Base-by-base conservation (phyloP, 2,797 vertebrate species). In the Pteropus rufus region DNA sequence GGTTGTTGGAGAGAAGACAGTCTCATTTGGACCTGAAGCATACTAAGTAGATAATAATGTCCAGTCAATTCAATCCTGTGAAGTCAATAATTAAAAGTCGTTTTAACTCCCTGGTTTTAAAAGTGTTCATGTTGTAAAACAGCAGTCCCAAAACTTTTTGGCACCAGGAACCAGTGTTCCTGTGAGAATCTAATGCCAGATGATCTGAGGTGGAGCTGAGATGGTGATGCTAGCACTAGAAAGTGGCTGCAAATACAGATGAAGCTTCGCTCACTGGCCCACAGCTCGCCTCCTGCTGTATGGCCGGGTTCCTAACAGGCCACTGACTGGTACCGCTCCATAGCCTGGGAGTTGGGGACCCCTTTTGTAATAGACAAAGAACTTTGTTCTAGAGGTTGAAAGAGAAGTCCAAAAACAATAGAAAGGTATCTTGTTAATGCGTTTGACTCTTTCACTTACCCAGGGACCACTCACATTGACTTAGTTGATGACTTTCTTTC, bases 301-400 rank as follows among this genome's bases (percentile, higher is more conserved):
- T 49, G 49, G 49, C 49, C 49, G 0, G 46, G 15, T 49, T 49
- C 49, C 49, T 49, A 49, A 49, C 49, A 49, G 49, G 49, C 49
- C 49, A 49, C 49, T 49, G 49, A 49, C 49, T 49, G 49, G 15
- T 49, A 49, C 14, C 49, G 5, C 49, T 49, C 15, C 1, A 4
- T 49, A 49, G 15, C 49, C 49, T 18, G 15, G 49, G 4, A 5
- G 49, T 16, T 49, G 49, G 15, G 16, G 49, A 49, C 4, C 49
- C 49, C 49, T 49, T 49, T 16, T 49, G 49, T 49, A 49, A 49
- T 16, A 49, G 65, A 79, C 31, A 62, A 87, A 94, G 73, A 69
- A 86, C 14, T 76, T 87, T 91, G 60, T 90, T 92, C 36, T 58
- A 44, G 56, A 65, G 19, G 1, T 75, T 94, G 81, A 94, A 93